Percentiles rank a stretch among this genome's conserved stretches.
Evolutionary conservation across 1,140 invertebrate genomes (phyloP).

Genomic region (Lithobius niger): DNA sequence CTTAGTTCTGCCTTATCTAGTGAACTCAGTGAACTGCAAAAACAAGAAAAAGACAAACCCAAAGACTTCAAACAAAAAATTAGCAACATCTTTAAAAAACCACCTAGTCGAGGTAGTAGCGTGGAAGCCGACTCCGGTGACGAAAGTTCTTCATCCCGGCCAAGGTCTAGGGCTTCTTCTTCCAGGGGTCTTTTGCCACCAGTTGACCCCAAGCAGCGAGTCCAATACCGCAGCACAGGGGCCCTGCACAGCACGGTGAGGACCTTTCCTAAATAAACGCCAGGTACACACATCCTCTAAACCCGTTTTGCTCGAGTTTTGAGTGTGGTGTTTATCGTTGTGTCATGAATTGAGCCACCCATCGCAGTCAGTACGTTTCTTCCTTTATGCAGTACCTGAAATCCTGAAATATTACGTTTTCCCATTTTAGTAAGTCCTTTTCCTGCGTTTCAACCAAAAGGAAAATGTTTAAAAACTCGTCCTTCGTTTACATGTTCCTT

Average conservation of each 20-base stretch:
- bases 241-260: constrained; percentile 3
- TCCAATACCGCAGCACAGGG: constrained; percentile 1
- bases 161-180: no score
- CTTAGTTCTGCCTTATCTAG: neutral
- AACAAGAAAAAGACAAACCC: neutral
- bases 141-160: neutral
- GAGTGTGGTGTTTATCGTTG: no score
- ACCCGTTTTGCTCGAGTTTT: no score
- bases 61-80: constrained; percentile 10
- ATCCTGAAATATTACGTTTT: no score
- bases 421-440: no score
- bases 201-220: neutral
- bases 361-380: no score
- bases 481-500: no score
- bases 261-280: constrained; percentile 1
- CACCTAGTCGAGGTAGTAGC: constrained; percentile 1
- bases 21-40: neutral
- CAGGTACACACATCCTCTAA: constrained; percentile 6
- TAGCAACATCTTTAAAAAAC: constrained; percentile 7
- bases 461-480: no score
- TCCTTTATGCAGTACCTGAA: no score
- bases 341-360: no score
- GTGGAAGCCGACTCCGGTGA: neutral
- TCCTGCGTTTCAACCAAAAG: no score
- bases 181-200: neutral